Percentiles rank a stretch among this genome's conserved stretches.
Evolutionary conservation across 2,888 invertebrate genomes (phyloP).

Genomic region (Pandemis corylana): DNA sequence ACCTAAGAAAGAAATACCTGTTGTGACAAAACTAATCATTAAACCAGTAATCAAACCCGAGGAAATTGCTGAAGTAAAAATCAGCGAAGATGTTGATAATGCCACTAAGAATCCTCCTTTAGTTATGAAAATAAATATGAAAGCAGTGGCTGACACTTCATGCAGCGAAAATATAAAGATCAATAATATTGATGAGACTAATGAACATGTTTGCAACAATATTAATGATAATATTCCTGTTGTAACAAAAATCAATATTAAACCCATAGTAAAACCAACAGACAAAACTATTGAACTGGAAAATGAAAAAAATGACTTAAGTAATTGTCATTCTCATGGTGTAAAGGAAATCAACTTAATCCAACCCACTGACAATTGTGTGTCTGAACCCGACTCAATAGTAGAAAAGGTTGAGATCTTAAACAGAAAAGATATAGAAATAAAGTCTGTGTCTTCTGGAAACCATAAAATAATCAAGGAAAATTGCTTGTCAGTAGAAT

Average conservation of each 20-base stretch:
- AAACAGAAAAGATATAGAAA: constrained; percentile 29
- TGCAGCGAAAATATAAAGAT: constrained; percentile 55
- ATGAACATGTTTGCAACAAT: constrained; percentile 61
- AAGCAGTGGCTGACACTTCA: constrained; percentile 64
- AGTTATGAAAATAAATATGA: constrained; percentile 79
- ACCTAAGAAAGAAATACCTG: constrained; percentile 73
- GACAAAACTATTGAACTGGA: constrained; percentile 39
- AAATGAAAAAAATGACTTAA: constrained; percentile 23
- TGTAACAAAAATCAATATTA: constrained; percentile 68
- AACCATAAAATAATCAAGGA: constrained; percentile 25
- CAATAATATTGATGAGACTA: constrained; percentile 53
- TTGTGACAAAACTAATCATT: constrained; percentile 78
- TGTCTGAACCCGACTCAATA: constrained; percentile 41
- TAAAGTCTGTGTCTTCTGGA: not conserved
- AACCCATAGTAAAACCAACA: constrained; percentile 60
- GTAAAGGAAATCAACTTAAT: constrained; percentile 25
- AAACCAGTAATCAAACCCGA: constrained; percentile 81
- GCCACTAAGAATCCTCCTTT: constrained; percentile 72
- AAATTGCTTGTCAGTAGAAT: constrained; percentile 31
- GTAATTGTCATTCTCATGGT: constrained; percentile 37
- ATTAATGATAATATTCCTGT: constrained; percentile 54
- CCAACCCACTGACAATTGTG: constrained; percentile 33
- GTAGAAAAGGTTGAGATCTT: constrained; percentile 39
- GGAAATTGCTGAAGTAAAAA: constrained; percentile 56
- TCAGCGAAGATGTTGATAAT: constrained; percentile 60